These are phyloP conservation scores for Poecilobothrus nobilitatus DNA, from an alignment of 2,888 invertebrate species.

Conservation along the genomic window DNA sequence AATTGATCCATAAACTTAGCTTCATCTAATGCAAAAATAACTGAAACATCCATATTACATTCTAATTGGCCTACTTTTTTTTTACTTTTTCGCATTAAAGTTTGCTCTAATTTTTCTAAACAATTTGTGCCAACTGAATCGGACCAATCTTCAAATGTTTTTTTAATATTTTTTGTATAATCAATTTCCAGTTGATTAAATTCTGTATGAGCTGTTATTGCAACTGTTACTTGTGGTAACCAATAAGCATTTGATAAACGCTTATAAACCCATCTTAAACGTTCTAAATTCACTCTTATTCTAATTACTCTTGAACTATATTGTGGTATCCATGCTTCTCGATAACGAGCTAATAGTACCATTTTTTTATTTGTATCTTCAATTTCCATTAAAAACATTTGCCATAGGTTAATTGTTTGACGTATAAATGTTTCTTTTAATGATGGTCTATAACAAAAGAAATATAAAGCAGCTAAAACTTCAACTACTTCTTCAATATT, in stretches of 20 bases:
- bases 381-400: constrained; percentile 67
- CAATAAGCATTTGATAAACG: constrained; percentile 67
- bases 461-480: constrained; percentile 65
- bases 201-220: constrained; percentile 54
- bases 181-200: constrained; percentile 30
- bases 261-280: constrained; percentile 52
- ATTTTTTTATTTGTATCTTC: constrained; percentile 63
- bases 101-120: constrained; percentile 54
- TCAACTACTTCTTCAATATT: constrained; percentile 76
- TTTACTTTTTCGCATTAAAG: constrained; percentile 61
- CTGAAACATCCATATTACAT: constrained; percentile 64
- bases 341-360: constrained; percentile 51
- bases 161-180: constrained; percentile 43
- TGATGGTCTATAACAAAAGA: constrained; percentile 66
- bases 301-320: constrained; percentile 64
- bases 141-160: constrained; percentile 50
- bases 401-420: constrained; percentile 61
- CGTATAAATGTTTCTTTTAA: constrained; percentile 60
- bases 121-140: constrained; percentile 55
- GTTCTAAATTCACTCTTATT: constrained; percentile 57
- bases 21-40: constrained; percentile 63
- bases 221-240: constrained; percentile 65
- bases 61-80: constrained; percentile 59
- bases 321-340: constrained; percentile 59
- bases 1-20: constrained; percentile 65